phyloP scores from a whole-genome alignment of 2,113 vertebrate genomes.

The Danionella cerebrum region DNA sequence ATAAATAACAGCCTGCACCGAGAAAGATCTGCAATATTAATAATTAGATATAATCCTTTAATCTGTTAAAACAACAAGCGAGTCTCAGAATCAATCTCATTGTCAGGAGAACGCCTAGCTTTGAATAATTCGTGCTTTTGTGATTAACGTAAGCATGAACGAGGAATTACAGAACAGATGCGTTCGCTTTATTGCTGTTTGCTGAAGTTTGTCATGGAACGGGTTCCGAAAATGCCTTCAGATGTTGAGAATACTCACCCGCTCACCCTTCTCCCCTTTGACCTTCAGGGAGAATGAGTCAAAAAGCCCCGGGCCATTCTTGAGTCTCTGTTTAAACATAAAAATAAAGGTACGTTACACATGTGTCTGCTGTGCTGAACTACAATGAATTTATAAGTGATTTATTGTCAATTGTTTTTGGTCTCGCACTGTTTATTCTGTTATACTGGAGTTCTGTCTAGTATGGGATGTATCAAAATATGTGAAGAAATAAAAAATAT shows the following conservation, averaged over 20 bases:
- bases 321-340: constrained; percentile 49
- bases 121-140: neutral
- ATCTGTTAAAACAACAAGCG: neutral
- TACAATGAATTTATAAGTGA: no score
- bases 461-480: no score
- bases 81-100: neutral
- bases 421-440: no score
- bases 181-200: neutral
- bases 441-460: no score
- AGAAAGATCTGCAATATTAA: neutral
- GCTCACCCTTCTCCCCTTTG: constrained; percentile 81
- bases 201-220: neutral
- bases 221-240: no score
- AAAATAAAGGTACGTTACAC: neutral
- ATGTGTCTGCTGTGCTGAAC: no score
- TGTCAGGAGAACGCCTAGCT: neutral
- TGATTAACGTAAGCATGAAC: neutral
- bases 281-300: constrained; percentile 58
- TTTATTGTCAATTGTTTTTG: no score
- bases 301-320: constrained; percentile 47
- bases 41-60: constrained; percentile 17
- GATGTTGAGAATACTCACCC: constrained; percentile 56
- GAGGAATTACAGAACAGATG: neutral
- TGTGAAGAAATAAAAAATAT: no score
- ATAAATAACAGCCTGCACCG: neutral